Base-by-base conservation (phyloP, 2,113 vertebrate genomes). In the Abramis brama region DNA sequence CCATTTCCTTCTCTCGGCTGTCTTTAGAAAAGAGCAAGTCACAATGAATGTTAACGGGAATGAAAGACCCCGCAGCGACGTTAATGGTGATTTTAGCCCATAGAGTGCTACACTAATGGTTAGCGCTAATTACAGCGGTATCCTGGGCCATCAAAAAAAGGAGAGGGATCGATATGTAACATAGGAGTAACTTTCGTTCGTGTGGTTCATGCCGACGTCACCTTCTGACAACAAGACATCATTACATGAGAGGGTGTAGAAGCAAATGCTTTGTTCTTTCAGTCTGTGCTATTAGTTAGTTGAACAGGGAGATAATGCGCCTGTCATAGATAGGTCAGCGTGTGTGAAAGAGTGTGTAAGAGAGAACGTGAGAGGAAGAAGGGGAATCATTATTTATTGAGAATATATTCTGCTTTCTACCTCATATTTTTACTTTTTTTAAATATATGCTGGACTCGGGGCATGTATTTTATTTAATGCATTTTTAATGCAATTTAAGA, bases 51-150 rank as follows among this genome's bases (percentile, higher is more conserved):
- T 91, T 94, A 90, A 88, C 88, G 89, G 91, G 88, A 87, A 92
- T 89, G 93, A 94, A 93, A 94, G 92, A 94, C 93, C 90, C 90
- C 85, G 90, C 92, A 90, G 93, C 92, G 93, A 94, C 92, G 91
- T 91, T 95, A 95, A 95, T 94, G 94, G 93, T 91, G 90, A 90
- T 90, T 94, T 94, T 94, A 93, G 92, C 92, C 91, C 89, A 83
- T 92, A 92, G 92, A 93, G 94, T 90, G 91, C 87, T 82, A 85
- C 93, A 89, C 94, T 96, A 96, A 96, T 96, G 95, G 95, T 93
- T 86, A 87, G 92, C 86, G 90, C 91, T 95, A 95, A 95, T 96
- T 95, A 95, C 94, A 91, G 87, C 90, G 91, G 92, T 92, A 93
- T 94, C 91, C 91, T 91, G 89, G 92, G 92, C 91, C 90, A 89